Conservation (phyloP, 2,113 vertebrate species). For the Struthio camelus region DNA sequence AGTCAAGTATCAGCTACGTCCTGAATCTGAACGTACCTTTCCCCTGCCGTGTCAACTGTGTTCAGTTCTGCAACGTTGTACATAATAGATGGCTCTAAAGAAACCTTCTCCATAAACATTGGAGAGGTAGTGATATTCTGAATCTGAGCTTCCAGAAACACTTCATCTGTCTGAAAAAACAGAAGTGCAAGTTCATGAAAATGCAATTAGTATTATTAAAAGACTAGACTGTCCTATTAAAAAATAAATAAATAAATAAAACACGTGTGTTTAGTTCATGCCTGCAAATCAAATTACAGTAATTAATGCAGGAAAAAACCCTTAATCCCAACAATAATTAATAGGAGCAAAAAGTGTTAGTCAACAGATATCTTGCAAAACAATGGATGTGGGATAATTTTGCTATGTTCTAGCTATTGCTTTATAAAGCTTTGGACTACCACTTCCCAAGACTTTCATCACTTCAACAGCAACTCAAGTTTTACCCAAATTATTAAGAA, state of each 20-base stretch:
- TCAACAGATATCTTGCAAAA: slow-evolving; percentile 72
- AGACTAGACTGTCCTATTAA: slow-evolving; percentile 40
- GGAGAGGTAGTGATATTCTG: slow-evolving; percentile 99
- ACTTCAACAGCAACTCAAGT: background rate
- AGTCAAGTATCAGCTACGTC: background rate
- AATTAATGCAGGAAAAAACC: slow-evolving; percentile 80
- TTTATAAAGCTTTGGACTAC: background rate
- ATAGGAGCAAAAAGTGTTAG: slow-evolving; percentile 79
- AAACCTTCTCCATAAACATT: slow-evolving; percentile 99
- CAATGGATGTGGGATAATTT: slow-evolving; percentile 83
- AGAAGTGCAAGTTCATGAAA: slow-evolving; percentile 15
- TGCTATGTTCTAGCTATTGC: background rate
- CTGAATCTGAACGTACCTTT: slow-evolving; percentile 78
- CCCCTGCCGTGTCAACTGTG: slow-evolving; percentile 72
- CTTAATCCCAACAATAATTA: slow-evolving; percentile 75
- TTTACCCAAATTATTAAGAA: background rate
- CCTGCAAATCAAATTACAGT: slow-evolving; percentile 82
- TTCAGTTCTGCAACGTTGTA: slow-evolving; percentile 97
- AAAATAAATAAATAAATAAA: slow-evolving; percentile 64
- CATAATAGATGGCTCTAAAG: slow-evolving; percentile 96
- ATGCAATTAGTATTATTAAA: slow-evolving; percentile 5
- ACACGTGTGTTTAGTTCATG: slow-evolving; percentile 90
- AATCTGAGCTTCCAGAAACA: slow-evolving; percentile 98
- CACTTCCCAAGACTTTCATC: background rate
- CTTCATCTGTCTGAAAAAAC: slow-evolving; percentile 91